Evolutionary conservation across 2,113 vertebrate species (phyloP), one percentile per base, ranked within the genome.

Genomic region (Oreotrochilus melanogaster): DNA sequence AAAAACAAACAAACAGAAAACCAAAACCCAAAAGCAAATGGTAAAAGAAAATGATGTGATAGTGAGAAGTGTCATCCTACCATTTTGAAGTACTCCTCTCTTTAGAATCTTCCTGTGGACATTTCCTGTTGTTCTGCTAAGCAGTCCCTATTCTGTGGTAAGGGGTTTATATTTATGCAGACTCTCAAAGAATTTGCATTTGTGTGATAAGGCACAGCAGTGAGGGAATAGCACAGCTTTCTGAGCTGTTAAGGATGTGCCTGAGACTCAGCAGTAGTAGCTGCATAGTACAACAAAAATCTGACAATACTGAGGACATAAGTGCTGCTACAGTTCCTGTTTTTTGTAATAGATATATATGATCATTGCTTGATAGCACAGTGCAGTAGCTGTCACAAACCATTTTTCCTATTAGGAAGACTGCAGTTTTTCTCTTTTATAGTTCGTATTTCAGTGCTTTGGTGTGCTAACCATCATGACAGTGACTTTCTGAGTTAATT

Each of bases 351-450:
- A 89, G 82, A 69, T 86, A 60, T 4, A 69, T 86, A 60, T 4
- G 33, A 60, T 92, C 85, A 71, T 93, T 93, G 85, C 70, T 67
- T 64, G 65, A 50, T 87, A 89, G 51, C 80, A 79, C 50, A 37
- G 45, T 0, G 0, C 54, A 50, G 64, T 66, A 83, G 54, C 78
- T 94, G 84, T 94, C 91, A 91, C 62, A 94, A 94, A 16, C 74
- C 66, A 42, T 91, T 95, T 95, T 81, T 75, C 54, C 54, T 85
- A 30, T 86, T 92, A 79, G 42, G 74, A 91, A 93, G 37, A 65
- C 83, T 69, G 25, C 95, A 88, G 71, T 96, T 95, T 96, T 94
- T 89, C 76, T 92, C 51, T 95, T 92, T 72, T 83, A 30, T 69
- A 76, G 66, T 85, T 96, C 66, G n/a, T 71, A 90, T 95, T 96